Evolutionary conservation across 2,888 invertebrate species (phyloP), one percentile per base, ranked within the genome.

Genomic region (Torymus auratus): DNA sequence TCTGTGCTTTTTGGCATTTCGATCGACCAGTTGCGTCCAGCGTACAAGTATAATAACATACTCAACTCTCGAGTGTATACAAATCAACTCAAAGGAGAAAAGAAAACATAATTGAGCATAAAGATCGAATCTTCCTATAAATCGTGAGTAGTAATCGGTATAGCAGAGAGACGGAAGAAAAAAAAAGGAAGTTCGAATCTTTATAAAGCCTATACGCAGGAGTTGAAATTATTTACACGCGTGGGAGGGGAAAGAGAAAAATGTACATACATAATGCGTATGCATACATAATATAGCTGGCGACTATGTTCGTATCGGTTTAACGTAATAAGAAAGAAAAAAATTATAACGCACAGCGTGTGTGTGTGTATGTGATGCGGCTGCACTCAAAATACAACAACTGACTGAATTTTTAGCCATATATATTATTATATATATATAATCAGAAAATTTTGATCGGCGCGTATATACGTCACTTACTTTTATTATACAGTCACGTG

Each of bases 1-100:
- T 79, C 70, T 60, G 79, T 78, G 70, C 72, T 80, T 82, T 82
- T 90, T 90, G 91, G 91, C 90, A 90, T 90, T 86, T 89, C 88
- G 86, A 87, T 85, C 86, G 88, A 89, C 88, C 88, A 88, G 86
- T 85, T 83, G 84, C 84, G 83, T 80, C 71, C 71, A 80, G 64
- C 72, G 76, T 82, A 20, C 41, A 41, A 41, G 41, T 41, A 41
- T 41, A 41, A 41, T 60, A 65, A 68, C 55, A 62, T 80, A 81
- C 69, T 72, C 78, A 53, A 41, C 70, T 62, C 78, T 75, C 78
- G 70, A 68, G 61, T 75, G 69, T 55, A 80, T 78, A 64, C 75
- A 77, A 67, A 71, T 23, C 17, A 58, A 14, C 23, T 14, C 56
- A 68, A 50, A 58, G 17, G 17, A 73, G 14, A 68, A 4, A 11